Evolutionary conservation across 2,113 vertebrate species (phyloP).

Genomic region (Choloepus hoffmanni): DNA sequence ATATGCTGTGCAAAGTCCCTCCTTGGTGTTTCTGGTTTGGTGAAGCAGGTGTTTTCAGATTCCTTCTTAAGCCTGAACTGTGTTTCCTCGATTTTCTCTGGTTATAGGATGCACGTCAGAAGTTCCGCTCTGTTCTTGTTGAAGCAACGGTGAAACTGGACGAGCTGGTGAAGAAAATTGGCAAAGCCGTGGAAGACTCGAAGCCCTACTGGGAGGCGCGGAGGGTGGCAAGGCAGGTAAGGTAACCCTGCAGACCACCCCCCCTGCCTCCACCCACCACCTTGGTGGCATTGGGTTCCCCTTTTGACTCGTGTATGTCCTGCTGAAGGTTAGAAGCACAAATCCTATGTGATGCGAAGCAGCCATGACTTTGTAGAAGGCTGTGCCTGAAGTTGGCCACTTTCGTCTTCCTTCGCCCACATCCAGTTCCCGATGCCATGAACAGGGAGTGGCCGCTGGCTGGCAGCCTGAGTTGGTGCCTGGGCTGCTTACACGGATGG

Average conservation of each 20-base stretch:
- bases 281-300: accelerated
- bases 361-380: not conserved
- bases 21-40: not conserved
- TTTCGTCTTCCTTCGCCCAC: not conserved
- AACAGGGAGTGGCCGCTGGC: not conserved
- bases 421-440: conserved; percentile 20
- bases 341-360: not conserved
- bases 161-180: conserved; percentile 96
- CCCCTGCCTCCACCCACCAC: not conserved
- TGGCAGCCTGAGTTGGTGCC: not conserved
- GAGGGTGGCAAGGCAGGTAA: conserved; percentile 94
- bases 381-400: not conserved
- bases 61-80: not conserved
- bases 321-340: accelerated
- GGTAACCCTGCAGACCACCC: not conserved
- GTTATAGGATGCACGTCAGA: conserved; percentile 94
- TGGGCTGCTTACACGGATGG: not conserved
- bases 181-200: conserved; percentile 97
- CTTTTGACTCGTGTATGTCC: not conserved
- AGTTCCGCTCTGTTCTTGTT: conserved; percentile 95
- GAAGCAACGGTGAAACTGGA: conserved; percentile 97
- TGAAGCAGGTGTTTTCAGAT: accelerated
- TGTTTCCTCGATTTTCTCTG: not conserved
- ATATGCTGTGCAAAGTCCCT: too few species aligned
- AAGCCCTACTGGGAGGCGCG: conserved; percentile 99